phyloP scores from a whole-genome alignment of 2,113 vertebrate genomes.

The Ancistrus triradiatus region DNA sequence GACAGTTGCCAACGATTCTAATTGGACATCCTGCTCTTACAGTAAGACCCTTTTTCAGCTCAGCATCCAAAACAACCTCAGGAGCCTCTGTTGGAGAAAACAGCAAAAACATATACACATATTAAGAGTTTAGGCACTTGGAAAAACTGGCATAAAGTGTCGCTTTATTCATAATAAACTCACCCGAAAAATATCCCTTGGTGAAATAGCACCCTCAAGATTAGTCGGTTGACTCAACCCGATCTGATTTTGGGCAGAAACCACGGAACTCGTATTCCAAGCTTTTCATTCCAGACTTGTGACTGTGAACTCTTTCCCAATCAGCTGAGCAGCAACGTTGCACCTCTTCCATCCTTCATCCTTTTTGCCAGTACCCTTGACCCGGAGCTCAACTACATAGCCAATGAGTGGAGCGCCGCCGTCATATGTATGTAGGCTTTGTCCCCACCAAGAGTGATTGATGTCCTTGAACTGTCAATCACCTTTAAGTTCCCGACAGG shows the following conservation, averaged over 20 bases:
- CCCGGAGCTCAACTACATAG: slow-evolving; percentile 90
- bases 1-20: slow-evolving; percentile 87
- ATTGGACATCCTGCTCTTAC: slow-evolving; percentile 96
- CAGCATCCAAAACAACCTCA: slow-evolving; percentile 89
- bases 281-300: slow-evolving; percentile 82
- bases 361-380: slow-evolving; percentile 73
- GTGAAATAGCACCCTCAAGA: slow-evolving; percentile 82
- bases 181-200: slow-evolving; percentile 93
- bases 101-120: too few species aligned
- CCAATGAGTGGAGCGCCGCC: slow-evolving; percentile 93
- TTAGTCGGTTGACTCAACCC: slow-evolving; percentile 89
- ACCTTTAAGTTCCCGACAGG: slow-evolving; percentile 90
- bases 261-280: slow-evolving; percentile 91
- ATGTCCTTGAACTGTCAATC: slow-evolving; percentile 84
- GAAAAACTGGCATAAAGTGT: too few species aligned
- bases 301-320: slow-evolving; percentile 86
- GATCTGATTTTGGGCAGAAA: slow-evolving; percentile 96
- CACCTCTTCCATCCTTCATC: slow-evolving; percentile 92
- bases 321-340: slow-evolving; percentile 88
- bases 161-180: slow-evolving; percentile 48
- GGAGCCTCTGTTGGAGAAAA: slow-evolving; percentile 79
- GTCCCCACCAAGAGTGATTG: slow-evolving; percentile 86
- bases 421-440: slow-evolving; percentile 87
- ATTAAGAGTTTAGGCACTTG: too few species aligned
- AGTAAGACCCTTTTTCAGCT: slow-evolving; percentile 84